Conservation (phyloP, 2,888 invertebrate genomes). For the Ochropacha duplaris region DNA sequence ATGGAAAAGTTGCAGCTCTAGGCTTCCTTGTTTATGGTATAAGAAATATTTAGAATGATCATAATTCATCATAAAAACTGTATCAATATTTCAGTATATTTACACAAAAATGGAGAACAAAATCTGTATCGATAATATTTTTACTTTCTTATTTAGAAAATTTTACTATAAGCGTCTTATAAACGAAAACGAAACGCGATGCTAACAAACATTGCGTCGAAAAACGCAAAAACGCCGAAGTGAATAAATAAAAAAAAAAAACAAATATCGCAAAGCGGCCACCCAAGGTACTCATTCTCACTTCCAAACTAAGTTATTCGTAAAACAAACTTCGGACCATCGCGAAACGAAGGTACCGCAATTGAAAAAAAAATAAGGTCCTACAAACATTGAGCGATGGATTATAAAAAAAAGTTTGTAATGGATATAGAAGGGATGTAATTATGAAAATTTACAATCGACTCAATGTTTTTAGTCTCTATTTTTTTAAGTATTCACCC, state of each 20-base stretch:
- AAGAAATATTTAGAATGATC: not conserved
- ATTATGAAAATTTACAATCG: not conserved
- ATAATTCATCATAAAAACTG: not conserved
- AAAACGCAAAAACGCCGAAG: not conserved
- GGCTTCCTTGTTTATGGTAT: constrained; percentile 35
- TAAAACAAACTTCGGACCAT: constrained; percentile 37
- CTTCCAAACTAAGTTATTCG: constrained; percentile 34
- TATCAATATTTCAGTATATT: too few species aligned
- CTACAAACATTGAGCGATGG: not conserved
- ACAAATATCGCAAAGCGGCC: constrained; percentile 31
- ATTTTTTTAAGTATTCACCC: not conserved
- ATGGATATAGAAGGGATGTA: not conserved
- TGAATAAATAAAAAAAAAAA: constrained; percentile 21
- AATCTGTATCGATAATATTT: too few species aligned
- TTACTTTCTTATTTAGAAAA: too few species aligned
- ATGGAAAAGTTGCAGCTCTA: not conserved
- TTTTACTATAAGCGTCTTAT: too few species aligned
- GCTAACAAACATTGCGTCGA: constrained; percentile 6
- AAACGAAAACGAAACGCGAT: constrained; percentile 4
- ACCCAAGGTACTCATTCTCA: constrained; percentile 48
- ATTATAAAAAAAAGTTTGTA: not conserved
- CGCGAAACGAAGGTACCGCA: constrained; percentile 25
- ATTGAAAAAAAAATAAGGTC: not conserved
- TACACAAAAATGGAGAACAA: too few species aligned
- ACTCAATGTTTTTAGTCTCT: too few species aligned